phyloP scores from a whole-genome alignment of 2,888 invertebrate genomes.

The Troglohyphantes excavatus region DNA sequence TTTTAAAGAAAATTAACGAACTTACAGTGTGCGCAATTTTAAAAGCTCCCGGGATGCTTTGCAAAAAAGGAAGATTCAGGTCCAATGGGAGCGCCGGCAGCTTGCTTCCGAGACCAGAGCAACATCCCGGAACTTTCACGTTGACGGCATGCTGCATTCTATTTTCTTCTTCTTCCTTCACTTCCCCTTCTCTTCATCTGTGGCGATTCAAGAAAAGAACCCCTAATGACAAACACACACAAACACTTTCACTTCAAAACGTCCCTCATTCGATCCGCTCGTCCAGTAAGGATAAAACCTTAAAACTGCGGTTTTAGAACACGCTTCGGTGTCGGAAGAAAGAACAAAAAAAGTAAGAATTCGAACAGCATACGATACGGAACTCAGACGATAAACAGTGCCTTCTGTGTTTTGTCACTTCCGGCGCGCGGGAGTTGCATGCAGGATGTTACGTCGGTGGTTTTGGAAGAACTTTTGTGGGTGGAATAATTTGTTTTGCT shows the following conservation, averaged over 20 bases:
- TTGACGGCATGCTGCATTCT: slow-evolving; percentile 63
- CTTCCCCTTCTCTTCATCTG: slow-evolving; percentile 18
- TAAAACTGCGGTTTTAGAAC: background rate
- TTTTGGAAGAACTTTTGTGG: slow-evolving; percentile 4
- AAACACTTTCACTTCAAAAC: background rate
- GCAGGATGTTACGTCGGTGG: slow-evolving; percentile 12
- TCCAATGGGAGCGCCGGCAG: slow-evolving; percentile 30
- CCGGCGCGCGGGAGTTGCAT: slow-evolving; percentile 37
- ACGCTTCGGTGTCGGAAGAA: background rate
- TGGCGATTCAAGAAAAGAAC: background rate
- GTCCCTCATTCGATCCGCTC: background rate
- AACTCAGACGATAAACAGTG: slow-evolving; percentile 42
- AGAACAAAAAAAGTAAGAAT: background rate
- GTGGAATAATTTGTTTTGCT: slow-evolving; percentile 12
- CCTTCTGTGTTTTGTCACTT: slow-evolving; percentile 62
- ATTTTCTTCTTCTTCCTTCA: background rate
- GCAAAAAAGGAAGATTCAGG: slow-evolving; percentile 49
- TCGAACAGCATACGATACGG: background rate
- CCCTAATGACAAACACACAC: background rate
- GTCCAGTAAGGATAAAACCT: background rate
- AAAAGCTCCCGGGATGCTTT: slow-evolving; percentile 52
- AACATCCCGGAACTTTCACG: slow-evolving; percentile 42
- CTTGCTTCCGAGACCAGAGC: slow-evolving; percentile 24
- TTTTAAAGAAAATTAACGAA: no score
- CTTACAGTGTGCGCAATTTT: slow-evolving; percentile 69